phyloP scores from a whole-genome alignment of 2,113 vertebrate species.

The Tupaia chinensis region DNA sequence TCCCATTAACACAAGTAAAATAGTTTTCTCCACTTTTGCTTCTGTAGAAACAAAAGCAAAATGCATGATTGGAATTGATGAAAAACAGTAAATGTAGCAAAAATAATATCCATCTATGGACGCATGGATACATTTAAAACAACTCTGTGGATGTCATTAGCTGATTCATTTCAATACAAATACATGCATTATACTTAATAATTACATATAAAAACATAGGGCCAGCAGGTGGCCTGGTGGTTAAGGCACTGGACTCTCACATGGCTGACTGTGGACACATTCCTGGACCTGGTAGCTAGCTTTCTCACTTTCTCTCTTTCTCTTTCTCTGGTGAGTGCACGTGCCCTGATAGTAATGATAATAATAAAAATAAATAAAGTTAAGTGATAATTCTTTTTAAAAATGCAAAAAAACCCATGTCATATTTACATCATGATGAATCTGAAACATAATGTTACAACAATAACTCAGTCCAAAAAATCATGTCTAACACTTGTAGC shows the following conservation, averaged over 20 bases:
- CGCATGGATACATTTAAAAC: neutral
- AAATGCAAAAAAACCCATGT: too few relatives aligned
- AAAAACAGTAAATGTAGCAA: neutral
- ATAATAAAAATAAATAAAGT: too few relatives aligned
- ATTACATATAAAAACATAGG: neutral
- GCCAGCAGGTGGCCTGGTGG: too few relatives aligned
- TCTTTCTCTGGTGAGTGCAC: too few relatives aligned
- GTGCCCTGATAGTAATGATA: too few relatives aligned
- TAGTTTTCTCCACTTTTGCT: neutral
- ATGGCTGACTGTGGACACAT: too few relatives aligned
- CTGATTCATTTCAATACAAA: neutral
- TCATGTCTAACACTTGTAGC: neutral
- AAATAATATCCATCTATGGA: neutral
- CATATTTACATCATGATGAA: neutral
- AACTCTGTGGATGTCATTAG: neutral
- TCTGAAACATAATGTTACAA: neutral
- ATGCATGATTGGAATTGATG: neutral
- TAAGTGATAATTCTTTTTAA: too few relatives aligned
- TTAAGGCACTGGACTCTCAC: too few relatives aligned
- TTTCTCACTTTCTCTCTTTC: too few relatives aligned
- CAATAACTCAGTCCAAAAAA: neutral
- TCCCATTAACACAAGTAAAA: neutral
- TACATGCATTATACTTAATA: neutral
- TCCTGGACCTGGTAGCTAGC: too few relatives aligned
- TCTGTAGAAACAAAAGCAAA: neutral